Base-by-base conservation (phyloP, 2,888 invertebrate species). In the Erebia ligea region DNA sequence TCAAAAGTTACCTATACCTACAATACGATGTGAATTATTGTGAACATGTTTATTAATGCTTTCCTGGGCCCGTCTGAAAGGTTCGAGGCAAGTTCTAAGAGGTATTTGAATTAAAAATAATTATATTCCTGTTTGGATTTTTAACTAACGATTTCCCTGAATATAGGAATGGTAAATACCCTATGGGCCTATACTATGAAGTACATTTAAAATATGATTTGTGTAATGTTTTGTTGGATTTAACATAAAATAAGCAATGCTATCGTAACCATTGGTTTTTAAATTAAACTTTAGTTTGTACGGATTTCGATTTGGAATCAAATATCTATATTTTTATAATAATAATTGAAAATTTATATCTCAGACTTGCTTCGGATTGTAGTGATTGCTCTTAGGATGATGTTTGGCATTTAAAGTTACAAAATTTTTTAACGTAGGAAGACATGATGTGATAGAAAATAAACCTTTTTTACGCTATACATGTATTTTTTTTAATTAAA, bases 401-500 rank as follows among this genome's bases (percentile, higher is more conserved):
- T 84, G 85, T 87, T 89, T 83, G 90, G 87, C 90, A 86, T 90
- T 85, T 86, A 88, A 88, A 90, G 73, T 71, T 92, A 90, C 86
- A 88, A 90, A 90, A 89, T 84, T 86, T 81, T 85, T 85, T 73
- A 86, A 88, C 82, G 89, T 91, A 91, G 91, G 87, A 89, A 89
- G 87, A 90, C 87, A 91, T 86, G 86, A 91, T 92, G 92, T 92
- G 92, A 92, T 92, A 93, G 92, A 91, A 86, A 93, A 84, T 86
- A 92, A 92, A 92, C 87, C 87, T 92, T 93, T 93, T 93, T 89
- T 92, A 93, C 92, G 89, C 90, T 88, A 92, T 75, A 70, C 79
- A 80, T 74, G 80, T 75, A 84, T 82, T 82, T 77, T 82, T 48
- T 66, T 71, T 11, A 54, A 54, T 3, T 54, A 2, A 54, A 54